Percentiles rank a stretch among this genome's conserved stretches.
These are phyloP conservation scores for Brachyistius frenatus DNA, from an alignment of 2,113 vertebrate genomes.

Conservation along the genomic window DNA sequence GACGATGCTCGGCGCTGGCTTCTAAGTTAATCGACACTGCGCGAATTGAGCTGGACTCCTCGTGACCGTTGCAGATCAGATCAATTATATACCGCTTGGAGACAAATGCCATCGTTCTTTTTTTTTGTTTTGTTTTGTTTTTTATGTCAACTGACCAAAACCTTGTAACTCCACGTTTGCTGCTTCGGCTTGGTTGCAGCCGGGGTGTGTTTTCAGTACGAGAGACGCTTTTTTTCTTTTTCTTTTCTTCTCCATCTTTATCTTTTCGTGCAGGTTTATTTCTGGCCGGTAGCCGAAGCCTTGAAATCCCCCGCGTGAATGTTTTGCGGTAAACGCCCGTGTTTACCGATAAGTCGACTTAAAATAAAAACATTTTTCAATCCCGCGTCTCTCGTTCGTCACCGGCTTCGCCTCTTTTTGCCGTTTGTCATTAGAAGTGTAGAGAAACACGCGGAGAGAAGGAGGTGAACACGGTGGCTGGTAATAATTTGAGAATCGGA, in stretches of 20 bases:
- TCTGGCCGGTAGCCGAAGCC: neutral
- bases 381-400: neutral
- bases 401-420: neutral
- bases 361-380: neutral
- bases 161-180: neutral
- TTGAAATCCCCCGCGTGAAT: neutral
- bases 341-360: neutral
- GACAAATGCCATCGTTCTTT: too few species aligned
- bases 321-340: neutral
- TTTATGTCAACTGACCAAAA: too few species aligned
- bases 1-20: too few species aligned
- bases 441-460: neutral
- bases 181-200: neutral
- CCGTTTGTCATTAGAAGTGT: neutral
- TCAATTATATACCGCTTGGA: too few species aligned
- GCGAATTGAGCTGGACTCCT: too few species aligned
- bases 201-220: neutral
- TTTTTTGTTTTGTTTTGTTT: too few species aligned
- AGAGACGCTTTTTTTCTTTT: neutral
- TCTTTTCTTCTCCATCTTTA: neutral
- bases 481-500: neutral
- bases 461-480: neutral
- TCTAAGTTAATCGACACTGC: too few species aligned
- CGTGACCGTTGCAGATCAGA: too few species aligned
- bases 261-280: neutral